These are phyloP conservation scores for Varanus komodoensis DNA, from an alignment of 2,113 vertebrate species.

Conservation along the genomic window DNA sequence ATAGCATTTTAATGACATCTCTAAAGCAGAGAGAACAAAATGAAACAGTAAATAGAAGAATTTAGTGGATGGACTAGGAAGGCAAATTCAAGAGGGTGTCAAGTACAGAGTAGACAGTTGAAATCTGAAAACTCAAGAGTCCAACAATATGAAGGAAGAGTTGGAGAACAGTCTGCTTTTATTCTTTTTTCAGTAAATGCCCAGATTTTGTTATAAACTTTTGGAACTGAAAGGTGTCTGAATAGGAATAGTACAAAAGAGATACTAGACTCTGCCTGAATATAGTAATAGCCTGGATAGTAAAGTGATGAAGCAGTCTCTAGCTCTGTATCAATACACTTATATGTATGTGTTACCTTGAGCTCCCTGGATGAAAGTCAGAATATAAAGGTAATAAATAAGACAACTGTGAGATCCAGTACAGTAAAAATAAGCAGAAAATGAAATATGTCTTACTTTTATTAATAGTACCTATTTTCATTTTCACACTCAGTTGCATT, in stretches of 20 bases:
- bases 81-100: not conserved
- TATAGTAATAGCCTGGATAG: not conserved
- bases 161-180: not conserved
- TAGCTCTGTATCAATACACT: not conserved
- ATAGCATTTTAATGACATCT: constrained; percentile 1
- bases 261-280: not conserved
- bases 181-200: not conserved
- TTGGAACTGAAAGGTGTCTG: not conserved
- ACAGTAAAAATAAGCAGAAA: not conserved
- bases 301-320: not conserved
- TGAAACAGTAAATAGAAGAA: constrained; percentile 5
- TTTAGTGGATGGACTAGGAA: not conserved
- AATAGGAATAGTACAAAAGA: not conserved
- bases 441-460: not conserved
- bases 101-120: not conserved
- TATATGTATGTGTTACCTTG: not conserved
- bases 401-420: not conserved
- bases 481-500: not conserved
- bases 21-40: constrained; percentile 1
- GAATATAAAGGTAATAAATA: not conserved
- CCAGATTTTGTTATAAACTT: not conserved
- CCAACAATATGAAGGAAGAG: not conserved
- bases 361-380: not conserved
- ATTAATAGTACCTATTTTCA: not conserved
- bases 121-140: constrained; percentile 11